Evolutionary conservation across 1,140 invertebrate species (phyloP).

Genomic region (Brevipalpus yothersi): DNA sequence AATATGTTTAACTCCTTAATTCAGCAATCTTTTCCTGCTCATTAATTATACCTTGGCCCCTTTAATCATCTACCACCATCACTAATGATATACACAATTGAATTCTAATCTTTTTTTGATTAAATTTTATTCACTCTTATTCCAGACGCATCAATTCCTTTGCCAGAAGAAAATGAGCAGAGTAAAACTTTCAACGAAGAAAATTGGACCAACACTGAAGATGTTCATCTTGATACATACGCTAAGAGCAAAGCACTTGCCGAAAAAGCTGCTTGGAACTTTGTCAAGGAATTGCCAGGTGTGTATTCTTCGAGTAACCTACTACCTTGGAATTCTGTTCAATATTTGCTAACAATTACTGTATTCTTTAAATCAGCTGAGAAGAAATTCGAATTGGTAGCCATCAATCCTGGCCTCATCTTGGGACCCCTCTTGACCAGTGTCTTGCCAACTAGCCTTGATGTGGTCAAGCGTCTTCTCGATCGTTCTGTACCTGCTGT

Average conservation of each 20-base stretch:
- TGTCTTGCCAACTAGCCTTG: conserved; percentile 19
- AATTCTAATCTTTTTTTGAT: neutral
- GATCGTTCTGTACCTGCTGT: conserved; percentile 23
- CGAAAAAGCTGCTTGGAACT: conserved; percentile 32
- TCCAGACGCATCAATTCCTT: conserved; percentile 7
- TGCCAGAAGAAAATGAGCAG: conserved; percentile 13
- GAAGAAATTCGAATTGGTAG: conserved; percentile 26
- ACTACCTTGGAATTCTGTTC: neutral
- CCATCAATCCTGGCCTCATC: conserved; percentile 28
- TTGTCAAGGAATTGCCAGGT: conserved; percentile 24
- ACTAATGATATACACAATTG: neutral
- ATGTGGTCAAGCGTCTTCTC: conserved; percentile 23
- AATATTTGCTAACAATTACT: neutral
- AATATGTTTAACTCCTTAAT: neutral
- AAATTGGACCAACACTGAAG: conserved; percentile 26
- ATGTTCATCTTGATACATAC: conserved; percentile 20
- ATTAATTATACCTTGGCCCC: neutral
- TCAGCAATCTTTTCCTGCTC: neutral
- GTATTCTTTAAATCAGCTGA: conserved; percentile 14
- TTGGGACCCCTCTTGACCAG: conserved; percentile 26
- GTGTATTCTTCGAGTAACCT: neutral
- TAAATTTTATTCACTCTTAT: neutral
- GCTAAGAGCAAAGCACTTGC: conserved; percentile 27
- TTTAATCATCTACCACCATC: no score
- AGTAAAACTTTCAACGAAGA: conserved; percentile 24